Conservation (phyloP, 2,113 vertebrate species). For the Azemiops feae region DNA sequence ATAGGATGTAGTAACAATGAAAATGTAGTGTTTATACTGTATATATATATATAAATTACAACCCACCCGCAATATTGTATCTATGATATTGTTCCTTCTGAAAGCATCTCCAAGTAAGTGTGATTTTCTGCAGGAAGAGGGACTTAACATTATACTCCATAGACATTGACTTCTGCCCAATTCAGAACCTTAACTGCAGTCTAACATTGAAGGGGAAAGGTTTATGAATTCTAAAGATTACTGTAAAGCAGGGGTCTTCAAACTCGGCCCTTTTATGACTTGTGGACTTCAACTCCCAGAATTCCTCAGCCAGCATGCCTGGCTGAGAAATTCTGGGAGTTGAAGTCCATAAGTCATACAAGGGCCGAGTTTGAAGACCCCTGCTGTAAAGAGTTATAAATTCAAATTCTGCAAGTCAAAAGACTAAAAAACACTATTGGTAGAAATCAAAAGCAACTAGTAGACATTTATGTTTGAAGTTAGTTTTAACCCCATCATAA, state of each 20-base stretch:
- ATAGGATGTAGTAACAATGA: not conserved
- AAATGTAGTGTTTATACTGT: not conserved
- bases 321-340: too few species aligned
- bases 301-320: too few species aligned
- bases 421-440: constrained; percentile 90
- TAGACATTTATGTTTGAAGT: constrained; percentile 92
- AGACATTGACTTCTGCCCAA: not conserved
- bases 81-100: not conserved
- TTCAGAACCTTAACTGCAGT: not conserved
- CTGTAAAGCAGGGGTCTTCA: constrained; percentile 32
- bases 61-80: not conserved
- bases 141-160: not conserved
- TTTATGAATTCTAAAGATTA: constrained; percentile 76
- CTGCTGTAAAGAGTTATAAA: constrained; percentile 81
- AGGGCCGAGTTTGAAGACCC: too few species aligned
- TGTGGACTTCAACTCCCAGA: too few species aligned
- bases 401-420: constrained; percentile 97
- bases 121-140: not conserved
- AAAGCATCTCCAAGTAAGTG: not conserved
- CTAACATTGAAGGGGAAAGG: constrained; percentile 64
- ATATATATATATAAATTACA: not conserved
- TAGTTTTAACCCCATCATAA: constrained; percentile 80
- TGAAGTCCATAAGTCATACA: too few species aligned
- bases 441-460: constrained; percentile 97
- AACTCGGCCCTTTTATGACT: too few species aligned